Evolutionary conservation across 2,113 vertebrate species (phyloP), one percentile per base, ranked within the genome.

Genomic region (Lepus timidus): DNA sequence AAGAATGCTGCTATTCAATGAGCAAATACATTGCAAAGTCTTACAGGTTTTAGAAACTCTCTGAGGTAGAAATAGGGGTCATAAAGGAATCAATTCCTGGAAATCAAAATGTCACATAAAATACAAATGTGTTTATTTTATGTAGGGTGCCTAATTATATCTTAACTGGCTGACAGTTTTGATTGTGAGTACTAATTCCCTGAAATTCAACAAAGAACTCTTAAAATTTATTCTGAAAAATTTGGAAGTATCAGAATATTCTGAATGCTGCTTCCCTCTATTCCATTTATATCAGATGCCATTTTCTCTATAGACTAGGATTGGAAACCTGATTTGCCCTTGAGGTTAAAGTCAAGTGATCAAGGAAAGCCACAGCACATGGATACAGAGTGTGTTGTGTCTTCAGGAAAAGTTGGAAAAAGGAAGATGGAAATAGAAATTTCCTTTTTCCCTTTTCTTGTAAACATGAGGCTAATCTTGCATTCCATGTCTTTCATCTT

Each of bases 181-280:
- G n/a, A 92, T 55, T 96, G 82, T 85, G 3, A 67, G 16, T 85
- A 49, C 88, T 61, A 78, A 1, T 85, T 82, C 49, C n/a, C 51
- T 95, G 74, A 88, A 73, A 74, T 25, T 22, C 16, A 3, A 64
- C 17, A 74, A 14, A 23, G 83, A 65, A 39, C 68, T 85, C 5
- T 80, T 92, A 39, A 20, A 74, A 86, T 62, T 20, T 49, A 70
- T 62, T 93, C 19, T 90, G 92, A 85, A 67, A 82, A 85, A 44
- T 51, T 75, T 70, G 55, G 58, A 39, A 65, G 51, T 67, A 88
- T 10, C 7, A n/a, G 17, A 82, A 88, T 76, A 91, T 85, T 93
- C 19, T 65, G 52, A 93, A 33, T 62, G 3, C 12, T 90, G 23
- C 44, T 70, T 93, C 33, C 20, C 12, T 58, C 19, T 14, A 88